These are phyloP conservation scores for Ophonus ardosiacus DNA, from an alignment of 2,888 invertebrate species.

Conservation along the genomic window DNA sequence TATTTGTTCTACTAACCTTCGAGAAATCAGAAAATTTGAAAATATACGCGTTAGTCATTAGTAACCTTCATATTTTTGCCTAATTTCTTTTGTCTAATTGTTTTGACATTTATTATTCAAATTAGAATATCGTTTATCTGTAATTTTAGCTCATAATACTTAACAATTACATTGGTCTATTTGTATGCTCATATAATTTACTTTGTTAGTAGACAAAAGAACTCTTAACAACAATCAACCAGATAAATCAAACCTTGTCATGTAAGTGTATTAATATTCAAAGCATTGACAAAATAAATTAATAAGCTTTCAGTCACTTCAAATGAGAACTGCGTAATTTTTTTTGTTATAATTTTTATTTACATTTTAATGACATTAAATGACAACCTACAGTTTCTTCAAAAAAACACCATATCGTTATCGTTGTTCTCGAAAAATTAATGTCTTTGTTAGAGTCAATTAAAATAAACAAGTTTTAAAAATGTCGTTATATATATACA, in stretches of 20 bases:
- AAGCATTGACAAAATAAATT: neutral
- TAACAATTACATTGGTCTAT: slow-evolving; percentile 41
- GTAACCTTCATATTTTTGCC: slow-evolving; percentile 46
- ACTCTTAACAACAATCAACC: neutral
- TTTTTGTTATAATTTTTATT: too few relatives aligned
- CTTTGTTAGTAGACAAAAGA: slow-evolving; percentile 36
- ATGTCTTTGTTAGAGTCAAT: too few relatives aligned
- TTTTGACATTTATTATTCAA: slow-evolving; percentile 51
- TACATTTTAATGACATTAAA: too few relatives aligned
- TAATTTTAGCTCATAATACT: slow-evolving; percentile 44
- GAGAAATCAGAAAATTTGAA: slow-evolving; percentile 17
- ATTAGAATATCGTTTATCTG: slow-evolving; percentile 47
- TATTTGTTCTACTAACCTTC: slow-evolving; percentile 41
- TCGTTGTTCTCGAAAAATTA: too few relatives aligned
- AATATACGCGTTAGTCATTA: slow-evolving; percentile 17
- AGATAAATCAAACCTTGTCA: neutral
- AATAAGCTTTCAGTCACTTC: neutral
- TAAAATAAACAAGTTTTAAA: too few relatives aligned
- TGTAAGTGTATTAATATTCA: neutral
- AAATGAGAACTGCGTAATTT: too few relatives aligned
- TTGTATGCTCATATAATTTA: slow-evolving; percentile 36
- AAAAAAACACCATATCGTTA: too few relatives aligned
- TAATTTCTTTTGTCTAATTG: slow-evolving; percentile 51
- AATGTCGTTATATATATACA: too few relatives aligned
- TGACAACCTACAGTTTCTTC: too few relatives aligned